Base-by-base conservation (phyloP, 1,140 invertebrate species). In the Maconellicoccus hirsutus region DNA sequence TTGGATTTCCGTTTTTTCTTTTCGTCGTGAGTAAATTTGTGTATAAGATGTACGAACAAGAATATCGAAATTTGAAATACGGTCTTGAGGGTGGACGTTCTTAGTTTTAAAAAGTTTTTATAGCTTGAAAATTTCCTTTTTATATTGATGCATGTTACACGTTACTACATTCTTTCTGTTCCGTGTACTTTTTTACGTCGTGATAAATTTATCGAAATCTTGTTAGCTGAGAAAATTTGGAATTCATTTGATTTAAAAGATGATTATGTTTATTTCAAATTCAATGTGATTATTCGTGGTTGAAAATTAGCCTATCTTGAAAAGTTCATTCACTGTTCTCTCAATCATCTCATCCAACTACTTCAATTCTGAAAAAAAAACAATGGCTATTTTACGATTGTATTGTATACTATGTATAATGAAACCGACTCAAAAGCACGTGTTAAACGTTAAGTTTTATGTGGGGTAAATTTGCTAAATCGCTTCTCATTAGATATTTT, bases 1-100 rank as follows among this genome's bases (percentile, higher is more conserved):
- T 66, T 25, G 19, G 19, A 22, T 66, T 33, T 66, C 61, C 61
- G 61, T 66, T 66, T 66, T 66, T 52, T 52, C 42, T 52, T 52
- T 52, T 52, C n/a, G 6, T 52, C 42, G 42, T 16, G 16, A 52
- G 42, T 52, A 52, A 52, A 52, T 52, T 52, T 19, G 42, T 52
- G 29, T 3, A 52, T 16, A 19, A 3, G 2, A 52, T 19, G 42
- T 52, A 19, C 16, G n/a, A 19, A 52, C 42, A 16, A 8, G n/a
- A 6, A 19, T 52, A 16, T 52, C n/a, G 42, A 52, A 52, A 8
- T 16, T 52, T 52, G 42, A 52, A 52, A 52, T 52, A 52, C 42
- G 6, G 42, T 8, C 16, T 52, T 3, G 42, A 19, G 42, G 42
- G 42, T 16, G 42, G 42, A 52, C 42, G 16, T 52, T 52, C n/a